Evolutionary conservation across 92 coral and sea anemone genomes (phyloP), one percentile per base, ranked within the genome.

Genomic region (Phenganax marumi): DNA sequence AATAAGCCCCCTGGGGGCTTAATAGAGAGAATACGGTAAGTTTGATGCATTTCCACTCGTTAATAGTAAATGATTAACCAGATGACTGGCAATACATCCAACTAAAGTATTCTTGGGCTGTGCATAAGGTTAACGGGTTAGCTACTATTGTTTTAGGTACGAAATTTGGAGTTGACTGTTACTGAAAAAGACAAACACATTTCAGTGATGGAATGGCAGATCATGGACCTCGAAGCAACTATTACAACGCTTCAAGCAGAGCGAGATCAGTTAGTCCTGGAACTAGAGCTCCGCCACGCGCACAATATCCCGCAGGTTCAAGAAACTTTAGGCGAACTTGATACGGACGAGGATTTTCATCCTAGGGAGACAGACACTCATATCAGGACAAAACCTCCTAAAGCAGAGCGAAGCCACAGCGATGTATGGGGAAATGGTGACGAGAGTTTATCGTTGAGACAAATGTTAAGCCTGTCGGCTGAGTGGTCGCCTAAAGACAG

Each of bases 181-280:
- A 80, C 91, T 50, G 99, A 96, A 82, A 96, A 92, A 78, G 96
- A 96, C 85, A 92, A 96, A 49, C 86, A 88, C 73, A 88, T 96
- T 8, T 89, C 99, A 23, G 93, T 83, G 79, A 83, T 96, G 73
- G 97, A 96, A 50, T 96, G 99, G 99, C 99, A 96, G 81, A 39
- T 96, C 33, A 85, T 89, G 57, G 99, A 96, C 86, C 75, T 88
- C 8, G 99, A 96, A 78, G 91, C 99, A 49, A 91, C 99, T 3
- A 88, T 92, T 63, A 82, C 96, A 12, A 84, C 99, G 6, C 39
- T 96, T 49, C 99, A 96, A 75, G 97, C 93, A 33, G 99, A 91
- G 71, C 85, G 97, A 71, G 99, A 96, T 85, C 90, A 84, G 24
- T 83, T 96, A 8, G 91, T 91, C 13, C 86, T 96, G 62, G 99